Conservation (phyloP, 2,888 invertebrate species). For the Dromius quadrimaculatus region DNA sequence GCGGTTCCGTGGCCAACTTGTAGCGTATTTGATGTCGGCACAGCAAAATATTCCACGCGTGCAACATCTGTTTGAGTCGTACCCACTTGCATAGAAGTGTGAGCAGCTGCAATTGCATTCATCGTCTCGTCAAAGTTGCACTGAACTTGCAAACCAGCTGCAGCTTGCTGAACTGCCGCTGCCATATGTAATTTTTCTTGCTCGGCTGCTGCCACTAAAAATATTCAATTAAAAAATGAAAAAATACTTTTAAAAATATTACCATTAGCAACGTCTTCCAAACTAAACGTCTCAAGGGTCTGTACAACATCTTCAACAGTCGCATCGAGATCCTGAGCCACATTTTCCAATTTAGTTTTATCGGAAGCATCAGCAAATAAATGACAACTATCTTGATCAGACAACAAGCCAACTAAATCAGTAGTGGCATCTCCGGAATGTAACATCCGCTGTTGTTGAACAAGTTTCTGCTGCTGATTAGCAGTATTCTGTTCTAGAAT, state of each 20-base stretch:
- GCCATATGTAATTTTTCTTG: slow-evolving; percentile 54
- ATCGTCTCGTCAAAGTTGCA: slow-evolving; percentile 65
- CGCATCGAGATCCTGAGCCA: slow-evolving; percentile 60
- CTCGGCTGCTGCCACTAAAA: slow-evolving; percentile 54
- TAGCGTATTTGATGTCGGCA: slow-evolving; percentile 60
- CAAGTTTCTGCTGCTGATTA: slow-evolving; percentile 65
- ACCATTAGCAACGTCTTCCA: slow-evolving; percentile 68
- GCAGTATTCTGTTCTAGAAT: slow-evolving; percentile 65
- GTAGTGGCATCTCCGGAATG: slow-evolving; percentile 62
- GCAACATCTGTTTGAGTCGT: slow-evolving; percentile 63
- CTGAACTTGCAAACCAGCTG: slow-evolving; percentile 61
- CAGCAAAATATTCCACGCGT: slow-evolving; percentile 68
- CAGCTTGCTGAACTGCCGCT: slow-evolving; percentile 52
- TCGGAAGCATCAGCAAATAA: slow-evolving; percentile 54
- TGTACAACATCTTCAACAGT: slow-evolving; percentile 65
- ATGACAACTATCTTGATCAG: slow-evolving; percentile 56
- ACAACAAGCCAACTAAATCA: slow-evolving; percentile 54
- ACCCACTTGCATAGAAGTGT: slow-evolving; percentile 61
- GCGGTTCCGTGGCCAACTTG: slow-evolving; percentile 60
- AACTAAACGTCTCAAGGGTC: slow-evolving; percentile 68
- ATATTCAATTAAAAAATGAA: slow-evolving; percentile 4
- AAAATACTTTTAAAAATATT: no score
- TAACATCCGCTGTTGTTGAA: slow-evolving; percentile 58
- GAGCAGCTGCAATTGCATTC: slow-evolving; percentile 64
- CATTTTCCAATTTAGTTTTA: slow-evolving; percentile 62